These are phyloP conservation scores for Emydura subglobosa DNA, from an alignment of 2,113 vertebrate genomes.

Conservation along the genomic window DNA sequence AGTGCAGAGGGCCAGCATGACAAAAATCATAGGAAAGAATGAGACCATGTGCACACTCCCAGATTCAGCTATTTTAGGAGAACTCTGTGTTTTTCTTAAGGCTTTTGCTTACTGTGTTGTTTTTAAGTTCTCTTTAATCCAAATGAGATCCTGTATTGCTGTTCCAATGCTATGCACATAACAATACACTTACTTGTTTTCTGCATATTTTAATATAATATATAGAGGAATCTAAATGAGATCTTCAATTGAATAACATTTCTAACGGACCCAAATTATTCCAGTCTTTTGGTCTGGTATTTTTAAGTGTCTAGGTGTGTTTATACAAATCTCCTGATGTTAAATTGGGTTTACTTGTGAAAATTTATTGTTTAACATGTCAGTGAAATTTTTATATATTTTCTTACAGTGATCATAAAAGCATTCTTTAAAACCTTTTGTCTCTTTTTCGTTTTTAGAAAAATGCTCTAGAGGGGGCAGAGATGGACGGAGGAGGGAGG, in stretches of 20 bases:
- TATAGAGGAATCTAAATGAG: accelerated
- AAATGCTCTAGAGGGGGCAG: background rate
- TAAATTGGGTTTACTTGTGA: background rate
- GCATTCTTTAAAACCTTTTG: background rate
- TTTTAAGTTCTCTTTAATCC: background rate
- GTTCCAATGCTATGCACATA: background rate
- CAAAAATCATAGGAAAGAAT: background rate
- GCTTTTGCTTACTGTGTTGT: background rate
- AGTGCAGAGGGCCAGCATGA: background rate
- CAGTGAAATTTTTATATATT: background rate
- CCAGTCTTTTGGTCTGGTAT: background rate
- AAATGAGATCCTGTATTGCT: background rate
- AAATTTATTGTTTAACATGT: background rate
- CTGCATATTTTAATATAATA: background rate
- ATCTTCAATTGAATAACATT: background rate
- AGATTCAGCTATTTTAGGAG: no score
- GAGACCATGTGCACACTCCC: background rate
- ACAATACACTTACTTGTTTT: background rate
- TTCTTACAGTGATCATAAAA: background rate
- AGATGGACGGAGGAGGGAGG: background rate
- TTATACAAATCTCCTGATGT: background rate
- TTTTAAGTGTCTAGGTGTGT: background rate
- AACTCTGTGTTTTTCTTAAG: background rate
- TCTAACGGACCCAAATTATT: accelerated
- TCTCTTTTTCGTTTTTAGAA: background rate